These are phyloP conservation scores for Antheraea assamensis DNA, from an alignment of 2,888 invertebrate genomes.

Conservation along the genomic window DNA sequence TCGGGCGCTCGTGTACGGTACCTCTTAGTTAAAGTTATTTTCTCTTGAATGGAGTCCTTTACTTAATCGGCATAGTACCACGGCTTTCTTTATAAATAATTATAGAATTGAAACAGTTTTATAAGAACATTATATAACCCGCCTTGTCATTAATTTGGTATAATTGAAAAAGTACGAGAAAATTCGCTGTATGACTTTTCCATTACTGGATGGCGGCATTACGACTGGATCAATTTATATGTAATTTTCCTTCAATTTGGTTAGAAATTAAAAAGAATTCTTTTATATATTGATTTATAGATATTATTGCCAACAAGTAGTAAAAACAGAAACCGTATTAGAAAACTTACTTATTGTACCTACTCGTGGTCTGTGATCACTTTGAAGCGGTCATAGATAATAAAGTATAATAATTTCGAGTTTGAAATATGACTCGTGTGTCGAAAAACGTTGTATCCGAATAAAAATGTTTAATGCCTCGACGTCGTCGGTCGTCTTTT, in stretches of 20 bases:
- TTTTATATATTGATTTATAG: too few relatives aligned
- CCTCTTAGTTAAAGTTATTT: slow-evolving; percentile 46
- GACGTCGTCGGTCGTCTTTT: too few relatives aligned
- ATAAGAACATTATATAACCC: not conserved
- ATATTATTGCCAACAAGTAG: not conserved
- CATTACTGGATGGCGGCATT: not conserved
- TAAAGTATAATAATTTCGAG: too few relatives aligned
- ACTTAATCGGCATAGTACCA: slow-evolving; percentile 20
- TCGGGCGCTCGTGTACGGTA: slow-evolving; percentile 24
- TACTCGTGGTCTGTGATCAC: too few relatives aligned
- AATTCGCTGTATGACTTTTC: not conserved
- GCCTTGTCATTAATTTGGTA: slow-evolving; percentile 1
- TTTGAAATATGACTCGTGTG: too few relatives aligned
- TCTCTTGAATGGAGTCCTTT: slow-evolving; percentile 39
- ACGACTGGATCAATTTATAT: not conserved
- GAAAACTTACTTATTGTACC: too few relatives aligned
- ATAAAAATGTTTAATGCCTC: too few relatives aligned
- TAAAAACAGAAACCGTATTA: too few relatives aligned
- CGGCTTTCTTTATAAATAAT: slow-evolving; percentile 7
- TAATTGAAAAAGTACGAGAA: not conserved
- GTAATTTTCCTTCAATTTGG: not conserved
- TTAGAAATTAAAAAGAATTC: not conserved
- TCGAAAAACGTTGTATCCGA: too few relatives aligned
- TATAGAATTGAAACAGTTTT: slow-evolving; percentile 5
- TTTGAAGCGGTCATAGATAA: too few relatives aligned